A percentile compares a stretch with the other conserved stretches of the same genome.
These are phyloP conservation scores for Disparrhopalites patrizii DNA, from an alignment of 2,888 invertebrate species.

Conservation along the genomic window DNA sequence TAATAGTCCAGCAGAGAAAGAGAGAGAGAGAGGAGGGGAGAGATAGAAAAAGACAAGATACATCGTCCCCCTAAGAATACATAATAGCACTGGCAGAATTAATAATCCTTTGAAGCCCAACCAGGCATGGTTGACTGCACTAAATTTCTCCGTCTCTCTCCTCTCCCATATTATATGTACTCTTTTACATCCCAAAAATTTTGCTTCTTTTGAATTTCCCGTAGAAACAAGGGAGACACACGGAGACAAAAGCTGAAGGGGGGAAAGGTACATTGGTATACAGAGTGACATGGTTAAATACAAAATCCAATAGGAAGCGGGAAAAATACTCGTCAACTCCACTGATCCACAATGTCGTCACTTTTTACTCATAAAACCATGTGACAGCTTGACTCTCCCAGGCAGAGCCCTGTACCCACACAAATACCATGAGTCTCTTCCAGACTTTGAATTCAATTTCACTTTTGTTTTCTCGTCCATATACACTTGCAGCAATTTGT, in stretches of 20 bases:
- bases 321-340: conserved; percentile 14
- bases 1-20: neutral
- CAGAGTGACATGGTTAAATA: too few relatives aligned
- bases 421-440: too few relatives aligned
- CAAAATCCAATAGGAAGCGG: too few relatives aligned
- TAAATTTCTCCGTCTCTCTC: conserved; percentile 16
- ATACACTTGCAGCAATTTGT: too few relatives aligned
- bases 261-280: too few relatives aligned
- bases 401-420: too few relatives aligned
- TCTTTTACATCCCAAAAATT: too few relatives aligned
- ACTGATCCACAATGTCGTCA: conserved; percentile 15
- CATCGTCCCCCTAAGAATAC: neutral
- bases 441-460: too few relatives aligned
- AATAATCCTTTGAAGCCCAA: conserved; percentile 25
- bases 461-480: too few relatives aligned
- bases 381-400: conserved; percentile 14
- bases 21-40: neutral
- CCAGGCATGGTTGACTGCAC: conserved; percentile 18
- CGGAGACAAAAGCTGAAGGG: too few relatives aligned
- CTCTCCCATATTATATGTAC: too few relatives aligned
- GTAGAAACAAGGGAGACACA: neutral
- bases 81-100: conserved; percentile 20
- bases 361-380: conserved; percentile 13
- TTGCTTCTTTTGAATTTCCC: conserved; percentile 25
- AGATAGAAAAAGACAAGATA: conserved; percentile 1